These are phyloP conservation scores for Heliconius aoede DNA, from an alignment of 2,888 invertebrate genomes.

Conservation along the genomic window DNA sequence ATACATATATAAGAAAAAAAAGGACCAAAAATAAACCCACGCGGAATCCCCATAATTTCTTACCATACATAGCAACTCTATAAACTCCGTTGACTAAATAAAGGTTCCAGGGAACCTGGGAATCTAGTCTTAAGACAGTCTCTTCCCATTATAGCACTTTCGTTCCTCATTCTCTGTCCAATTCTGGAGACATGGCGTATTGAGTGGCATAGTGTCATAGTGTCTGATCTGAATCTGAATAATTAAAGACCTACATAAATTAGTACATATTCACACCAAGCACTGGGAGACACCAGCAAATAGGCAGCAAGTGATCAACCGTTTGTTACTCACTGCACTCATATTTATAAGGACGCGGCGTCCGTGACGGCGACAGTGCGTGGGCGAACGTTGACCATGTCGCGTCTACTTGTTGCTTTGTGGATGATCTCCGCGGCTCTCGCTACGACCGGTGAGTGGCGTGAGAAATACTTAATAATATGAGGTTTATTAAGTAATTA, in stretches of 20 bases:
- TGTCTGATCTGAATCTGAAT: not conserved
- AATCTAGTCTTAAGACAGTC: too few species aligned
- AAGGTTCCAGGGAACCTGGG: not conserved
- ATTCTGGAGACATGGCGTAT: not conserved
- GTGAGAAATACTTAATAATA: not conserved
- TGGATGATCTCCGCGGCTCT: conserved; percentile 27
- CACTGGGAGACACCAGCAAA: not conserved
- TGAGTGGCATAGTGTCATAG: too few species aligned
- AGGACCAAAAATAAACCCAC: too few species aligned
- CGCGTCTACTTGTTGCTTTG: conserved; percentile 22
- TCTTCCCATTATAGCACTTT: too few species aligned
- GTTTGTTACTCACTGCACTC: not conserved
- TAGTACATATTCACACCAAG: not conserved
- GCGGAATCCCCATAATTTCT: too few species aligned
- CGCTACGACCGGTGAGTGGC: conserved; percentile 42
- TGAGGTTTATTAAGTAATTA: not conserved
- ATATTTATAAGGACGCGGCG: conserved; percentile 37
- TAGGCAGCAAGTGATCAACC: not conserved
- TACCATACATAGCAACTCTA: too few species aligned
- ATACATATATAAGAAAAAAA: too few species aligned
- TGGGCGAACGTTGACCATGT: conserved; percentile 34
- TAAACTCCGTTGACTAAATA: too few species aligned
- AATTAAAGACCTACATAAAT: not conserved
- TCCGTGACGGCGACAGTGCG: conserved; percentile 32
- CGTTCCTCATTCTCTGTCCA: too few species aligned